Evolutionary conservation across 2,888 invertebrate genomes (phyloP), one percentile per base, ranked within the genome.

Genomic region (Ectropis crepuscularia): DNA sequence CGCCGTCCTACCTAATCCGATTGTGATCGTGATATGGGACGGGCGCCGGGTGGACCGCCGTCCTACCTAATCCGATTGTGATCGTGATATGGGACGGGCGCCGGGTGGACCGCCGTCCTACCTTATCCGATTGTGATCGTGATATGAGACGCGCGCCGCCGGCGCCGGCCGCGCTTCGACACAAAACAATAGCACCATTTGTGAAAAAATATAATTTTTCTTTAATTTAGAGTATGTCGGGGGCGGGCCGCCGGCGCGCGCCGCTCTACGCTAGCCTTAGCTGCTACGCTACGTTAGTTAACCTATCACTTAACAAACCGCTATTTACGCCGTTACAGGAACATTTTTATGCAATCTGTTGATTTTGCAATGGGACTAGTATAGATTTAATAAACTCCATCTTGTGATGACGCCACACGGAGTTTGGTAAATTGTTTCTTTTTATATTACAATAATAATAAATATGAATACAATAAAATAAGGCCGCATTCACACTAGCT

Each of bases 281-380:
- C 79, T 80, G 78, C 72, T 82, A 84, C 77, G 73, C 83, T 82
- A 87, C 75, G 81, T 86, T 82, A 83, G 76, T 83, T 80, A 67
- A 82, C 88, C 87, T 88, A 89, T 77, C 78, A 86, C 85, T 86
- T 89, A 88, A 80, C 82, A 81, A 87, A 81, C 51, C 85, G 85
- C 84, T 84, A 85, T 87, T 57, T 87, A 90, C 87, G 88, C 88
- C 88, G 87, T 88, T 87, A 89, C 88, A 92, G 92, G 92, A 92
- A 92, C 92, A 91, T 89, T 79, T 84, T 83, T 77, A 88, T 90
- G 85, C 89, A 89, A 86, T 84, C 85, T 88, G 87, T 90, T 86
- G 83, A 85, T 87, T 88, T 90, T 91, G 91, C 90, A 90, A 90
- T 88, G 89, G 86, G 92, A 92, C 92, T 92, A 92, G 91, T 90